Percentiles rank a stretch among this genome's conserved stretches.
Conservation (phyloP, 2,113 vertebrate genomes). For the Toxotes jaculatrix region DNA sequence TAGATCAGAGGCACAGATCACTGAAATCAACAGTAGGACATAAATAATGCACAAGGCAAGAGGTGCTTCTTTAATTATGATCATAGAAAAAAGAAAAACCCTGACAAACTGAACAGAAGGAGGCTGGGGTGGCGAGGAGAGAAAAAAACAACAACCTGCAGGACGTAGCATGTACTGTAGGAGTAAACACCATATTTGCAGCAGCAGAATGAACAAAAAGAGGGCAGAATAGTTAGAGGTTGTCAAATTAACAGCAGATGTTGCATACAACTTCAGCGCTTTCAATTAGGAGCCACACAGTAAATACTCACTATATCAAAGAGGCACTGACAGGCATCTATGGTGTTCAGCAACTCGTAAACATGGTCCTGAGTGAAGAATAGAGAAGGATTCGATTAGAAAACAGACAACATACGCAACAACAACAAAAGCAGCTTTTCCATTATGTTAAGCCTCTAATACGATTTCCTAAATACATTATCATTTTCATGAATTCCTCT, state of each 20-base stretch:
- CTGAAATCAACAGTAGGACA: conserved; percentile 12
- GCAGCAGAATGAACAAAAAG: neutral
- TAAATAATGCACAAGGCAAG: conserved; percentile 30
- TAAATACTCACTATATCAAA: conserved; percentile 91
- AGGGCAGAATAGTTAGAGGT: neutral
- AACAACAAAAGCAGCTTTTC: conserved; percentile 5
- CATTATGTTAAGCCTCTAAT: neutral
- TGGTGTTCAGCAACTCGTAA: conserved; percentile 94
- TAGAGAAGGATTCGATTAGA: conserved; percentile 17
- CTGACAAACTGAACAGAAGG: conserved; percentile 11
- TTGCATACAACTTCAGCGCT: neutral
- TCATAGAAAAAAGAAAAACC: conserved; percentile 12
- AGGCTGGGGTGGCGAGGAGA: neutral
- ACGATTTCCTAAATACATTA: neutral
- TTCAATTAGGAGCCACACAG: neutral
- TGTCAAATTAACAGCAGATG: conserved; percentile 5
- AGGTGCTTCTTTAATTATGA: conserved; percentile 22
- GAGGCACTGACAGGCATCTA: conserved; percentile 93
- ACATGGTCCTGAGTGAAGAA: conserved; percentile 89
- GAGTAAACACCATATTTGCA: neutral
- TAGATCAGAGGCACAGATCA: conserved; percentile 1
- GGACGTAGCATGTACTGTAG: neutral
- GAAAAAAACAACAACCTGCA: conserved; percentile 17
- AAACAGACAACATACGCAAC: neutral
- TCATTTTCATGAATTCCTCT: conserved; percentile 10